Evolutionary conservation across 1,140 invertebrate species (phyloP).

Genomic region (Wasmannia auropunctata): DNA sequence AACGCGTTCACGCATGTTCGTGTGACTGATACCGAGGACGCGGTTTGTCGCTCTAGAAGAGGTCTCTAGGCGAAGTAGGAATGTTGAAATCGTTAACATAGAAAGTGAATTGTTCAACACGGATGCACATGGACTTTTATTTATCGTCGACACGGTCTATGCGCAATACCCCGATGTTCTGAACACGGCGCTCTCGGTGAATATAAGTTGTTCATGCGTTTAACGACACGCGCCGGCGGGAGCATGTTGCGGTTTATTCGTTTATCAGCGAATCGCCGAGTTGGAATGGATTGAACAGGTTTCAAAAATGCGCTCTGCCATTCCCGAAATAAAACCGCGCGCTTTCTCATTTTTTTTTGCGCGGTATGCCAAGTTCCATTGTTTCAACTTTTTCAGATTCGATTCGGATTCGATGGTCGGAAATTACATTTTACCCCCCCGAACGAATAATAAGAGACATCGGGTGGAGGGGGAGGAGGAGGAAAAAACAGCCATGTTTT

Average conservation of each 20-base stretch:
- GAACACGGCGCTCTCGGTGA: not conserved
- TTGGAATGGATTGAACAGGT: not conserved
- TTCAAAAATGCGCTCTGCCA: not conserved
- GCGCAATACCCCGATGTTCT: conserved; percentile 5
- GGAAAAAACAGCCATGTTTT: not conserved
- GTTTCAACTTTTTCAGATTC: not conserved
- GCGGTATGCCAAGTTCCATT: not conserved
- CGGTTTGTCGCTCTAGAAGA: not conserved
- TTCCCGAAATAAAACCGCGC: not conserved
- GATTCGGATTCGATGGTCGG: not conserved
- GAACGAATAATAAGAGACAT: not conserved
- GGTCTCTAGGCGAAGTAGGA: too few species aligned
- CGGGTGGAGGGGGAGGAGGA: not conserved
- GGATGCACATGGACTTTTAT: conserved; percentile 36
- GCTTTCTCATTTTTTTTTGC: conserved; percentile 18
- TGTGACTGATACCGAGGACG: not conserved
- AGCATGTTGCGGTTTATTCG: conserved; percentile 3
- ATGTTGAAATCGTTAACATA: conserved; percentile 35
- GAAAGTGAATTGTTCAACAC: conserved; percentile 38
- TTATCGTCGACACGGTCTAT: not conserved
- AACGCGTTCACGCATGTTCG: not conserved
- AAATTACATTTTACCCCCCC: conserved; percentile 16
- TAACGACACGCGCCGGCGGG: not conserved
- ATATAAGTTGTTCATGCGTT: conserved; percentile 44
- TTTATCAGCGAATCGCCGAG: conserved; percentile 8